Evolutionary conservation across 1,140 invertebrate species (phyloP).

Genomic region (Aethina tumida): DNA sequence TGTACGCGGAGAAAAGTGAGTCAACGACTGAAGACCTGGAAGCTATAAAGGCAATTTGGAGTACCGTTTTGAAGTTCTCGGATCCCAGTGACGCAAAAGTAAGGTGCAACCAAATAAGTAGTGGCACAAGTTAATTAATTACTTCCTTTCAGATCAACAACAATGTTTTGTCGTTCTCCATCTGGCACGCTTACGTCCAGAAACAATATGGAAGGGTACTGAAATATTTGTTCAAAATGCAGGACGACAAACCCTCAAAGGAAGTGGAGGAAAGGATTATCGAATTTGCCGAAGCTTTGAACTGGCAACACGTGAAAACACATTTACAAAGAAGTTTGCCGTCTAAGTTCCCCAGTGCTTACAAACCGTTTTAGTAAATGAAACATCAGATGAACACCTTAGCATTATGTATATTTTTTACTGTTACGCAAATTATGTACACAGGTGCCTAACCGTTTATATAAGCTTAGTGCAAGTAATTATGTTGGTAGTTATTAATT

Average conservation of each 20-base stretch:
- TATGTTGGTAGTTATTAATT: too few species aligned
- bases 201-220: constrained; percentile 71
- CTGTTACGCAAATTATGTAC: too few species aligned
- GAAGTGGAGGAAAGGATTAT: constrained; percentile 65
- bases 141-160: background rate
- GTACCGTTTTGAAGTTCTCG: constrained; percentile 64
- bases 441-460: too few species aligned
- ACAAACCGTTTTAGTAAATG: constrained; percentile 35
- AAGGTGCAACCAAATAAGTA: constrained; percentile 16
- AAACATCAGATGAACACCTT: too few species aligned
- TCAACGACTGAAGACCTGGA: constrained; percentile 47
- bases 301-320: constrained; percentile 58
- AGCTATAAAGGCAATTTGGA: constrained; percentile 41
- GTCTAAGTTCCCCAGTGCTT: constrained; percentile 54
- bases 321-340: constrained; percentile 45
- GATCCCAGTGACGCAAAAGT: constrained; percentile 73
- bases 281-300: constrained; percentile 52
- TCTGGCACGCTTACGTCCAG: constrained; percentile 71
- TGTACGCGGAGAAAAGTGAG: constrained; percentile 33
- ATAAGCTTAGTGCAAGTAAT: too few species aligned
- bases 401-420: too few species aligned
- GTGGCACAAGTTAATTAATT: background rate
- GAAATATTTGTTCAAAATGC: constrained; percentile 62
- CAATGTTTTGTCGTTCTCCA: constrained; percentile 54
- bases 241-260: constrained; percentile 66